These are phyloP conservation scores for Anastatus disparis DNA, from an alignment of 1,140 invertebrate genomes.

Conservation along the genomic window DNA sequence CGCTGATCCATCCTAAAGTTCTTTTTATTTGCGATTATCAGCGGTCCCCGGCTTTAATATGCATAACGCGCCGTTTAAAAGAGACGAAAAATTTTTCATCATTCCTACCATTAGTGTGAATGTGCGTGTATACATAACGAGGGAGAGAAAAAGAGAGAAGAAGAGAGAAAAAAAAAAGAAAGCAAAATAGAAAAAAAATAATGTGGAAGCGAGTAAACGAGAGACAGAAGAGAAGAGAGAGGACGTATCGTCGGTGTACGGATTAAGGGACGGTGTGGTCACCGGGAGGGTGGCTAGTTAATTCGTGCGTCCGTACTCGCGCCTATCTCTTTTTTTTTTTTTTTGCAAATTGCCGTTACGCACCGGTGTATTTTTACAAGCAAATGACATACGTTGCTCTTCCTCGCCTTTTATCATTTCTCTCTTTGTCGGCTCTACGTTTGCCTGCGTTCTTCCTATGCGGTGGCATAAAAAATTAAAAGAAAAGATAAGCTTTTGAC, in stretches of 20 bases:
- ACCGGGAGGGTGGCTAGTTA: conserved; percentile 40
- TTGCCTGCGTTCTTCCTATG: conserved; percentile 15
- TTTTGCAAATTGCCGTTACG: conserved; percentile 51
- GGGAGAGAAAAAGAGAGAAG: conserved; percentile 1
- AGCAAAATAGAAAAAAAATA: too few species aligned
- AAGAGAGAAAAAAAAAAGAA: conserved; percentile 34
- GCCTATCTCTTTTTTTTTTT: too few species aligned
- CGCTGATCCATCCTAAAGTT: not conserved
- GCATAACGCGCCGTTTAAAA: conserved; percentile 21
- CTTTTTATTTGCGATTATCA: conserved; percentile 21
- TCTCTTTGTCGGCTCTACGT: not conserved
- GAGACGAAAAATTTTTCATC: conserved; percentile 22
- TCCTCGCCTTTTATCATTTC: conserved; percentile 21
- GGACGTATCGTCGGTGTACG: conserved; percentile 37
- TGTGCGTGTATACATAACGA: not conserved
- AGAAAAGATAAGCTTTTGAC: not conserved
- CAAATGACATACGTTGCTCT: conserved; percentile 48
- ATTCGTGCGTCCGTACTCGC: conserved; percentile 47
- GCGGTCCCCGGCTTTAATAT: conserved; percentile 31
- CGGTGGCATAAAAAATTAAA: conserved; percentile 38
- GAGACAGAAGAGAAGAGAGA: too few species aligned
- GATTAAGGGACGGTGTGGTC: conserved; percentile 42
- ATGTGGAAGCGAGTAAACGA: too few species aligned
- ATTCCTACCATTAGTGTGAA: not conserved
- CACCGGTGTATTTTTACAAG: conserved; percentile 55